Percentiles rank a stretch among this genome's conserved stretches.
Conservation (phyloP, 2,113 vertebrate species). For the Hippopotamus amphibius region DNA sequence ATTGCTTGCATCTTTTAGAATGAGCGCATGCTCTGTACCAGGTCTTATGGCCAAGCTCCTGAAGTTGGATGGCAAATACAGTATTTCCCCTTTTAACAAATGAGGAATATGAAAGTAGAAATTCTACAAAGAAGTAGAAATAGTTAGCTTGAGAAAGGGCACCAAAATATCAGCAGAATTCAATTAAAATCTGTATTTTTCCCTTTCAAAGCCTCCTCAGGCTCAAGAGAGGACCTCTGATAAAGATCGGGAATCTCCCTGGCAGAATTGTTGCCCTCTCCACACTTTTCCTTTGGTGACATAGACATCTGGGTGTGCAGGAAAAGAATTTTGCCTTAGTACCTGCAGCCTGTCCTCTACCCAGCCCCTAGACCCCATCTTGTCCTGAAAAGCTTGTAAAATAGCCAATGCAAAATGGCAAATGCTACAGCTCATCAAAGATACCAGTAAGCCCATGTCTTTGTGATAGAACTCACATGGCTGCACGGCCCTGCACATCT, state of each 20-base stretch:
- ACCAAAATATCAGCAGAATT: neutral
- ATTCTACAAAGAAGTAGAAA: conserved; percentile 29
- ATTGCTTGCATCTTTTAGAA: neutral
- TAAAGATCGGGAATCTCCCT: neutral
- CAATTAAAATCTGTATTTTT: neutral
- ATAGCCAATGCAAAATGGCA: neutral
- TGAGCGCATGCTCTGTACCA: conserved; percentile 20
- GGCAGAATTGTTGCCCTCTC: neutral
- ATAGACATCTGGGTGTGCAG: neutral
- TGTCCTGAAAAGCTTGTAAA: neutral
- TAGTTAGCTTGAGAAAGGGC: conserved; percentile 21
- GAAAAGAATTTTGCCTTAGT: neutral
- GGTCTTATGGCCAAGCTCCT: conserved; percentile 32
- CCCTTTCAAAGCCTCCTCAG: neutral
- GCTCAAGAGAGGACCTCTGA: neutral
- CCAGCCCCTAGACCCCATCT: neutral
- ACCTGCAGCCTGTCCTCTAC: neutral
- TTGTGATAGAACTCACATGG: neutral
- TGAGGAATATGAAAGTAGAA: neutral
- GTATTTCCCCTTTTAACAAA: conserved; percentile 63
- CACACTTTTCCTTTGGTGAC: neutral
- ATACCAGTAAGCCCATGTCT: neutral
- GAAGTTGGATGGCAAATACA: conserved; percentile 32
- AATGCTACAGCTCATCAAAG: neutral
- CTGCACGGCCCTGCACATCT: neutral